A percentile compares a stretch with the other conserved stretches of the same genome.
These are phyloP conservation scores for Cecidostiba fungosa DNA, from an alignment of 2,888 invertebrate genomes.

Conservation along the genomic window DNA sequence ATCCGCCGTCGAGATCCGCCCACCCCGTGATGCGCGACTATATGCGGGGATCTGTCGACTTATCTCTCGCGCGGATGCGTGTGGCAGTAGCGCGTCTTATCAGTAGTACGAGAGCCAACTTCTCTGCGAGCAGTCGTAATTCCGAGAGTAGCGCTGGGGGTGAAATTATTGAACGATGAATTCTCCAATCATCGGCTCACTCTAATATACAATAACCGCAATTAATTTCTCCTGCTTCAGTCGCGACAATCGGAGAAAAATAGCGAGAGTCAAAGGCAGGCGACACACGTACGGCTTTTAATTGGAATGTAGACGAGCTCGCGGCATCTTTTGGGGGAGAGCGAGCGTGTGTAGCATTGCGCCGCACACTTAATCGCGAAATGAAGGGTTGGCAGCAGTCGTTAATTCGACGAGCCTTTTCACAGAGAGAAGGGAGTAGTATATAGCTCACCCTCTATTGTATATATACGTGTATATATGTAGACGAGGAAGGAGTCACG, in stretches of 20 bases:
- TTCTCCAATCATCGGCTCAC: not conserved
- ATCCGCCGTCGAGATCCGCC: slow-evolving; percentile 68
- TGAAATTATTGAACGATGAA: not conserved
- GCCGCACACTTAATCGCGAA: slow-evolving; percentile 69
- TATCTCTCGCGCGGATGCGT: slow-evolving; percentile 20
- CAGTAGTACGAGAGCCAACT: not conserved
- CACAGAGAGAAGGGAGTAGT: not conserved
- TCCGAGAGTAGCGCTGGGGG: not conserved
- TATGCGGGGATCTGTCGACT: not conserved
- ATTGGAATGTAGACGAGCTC: slow-evolving; percentile 55
- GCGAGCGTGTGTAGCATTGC: not conserved
- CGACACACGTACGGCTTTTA: slow-evolving; percentile 38
- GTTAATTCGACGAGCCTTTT: slow-evolving; percentile 67
- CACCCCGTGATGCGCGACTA: not conserved
- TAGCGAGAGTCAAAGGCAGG: slow-evolving; percentile 20
- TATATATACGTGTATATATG: not conserved
- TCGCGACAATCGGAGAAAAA: not conserved
- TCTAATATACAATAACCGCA: no score
- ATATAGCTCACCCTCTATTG: not conserved
- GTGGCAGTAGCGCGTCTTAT: slow-evolving; percentile 63
- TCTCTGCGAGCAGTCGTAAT: not conserved
- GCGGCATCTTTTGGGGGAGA: slow-evolving; percentile 63
- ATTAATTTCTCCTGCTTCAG: not conserved
- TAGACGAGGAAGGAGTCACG: not conserved
- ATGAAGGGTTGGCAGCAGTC: slow-evolving; percentile 70